phyloP scores from a whole-genome alignment of 2,888 invertebrate species.

The Conistra vaccinii region DNA sequence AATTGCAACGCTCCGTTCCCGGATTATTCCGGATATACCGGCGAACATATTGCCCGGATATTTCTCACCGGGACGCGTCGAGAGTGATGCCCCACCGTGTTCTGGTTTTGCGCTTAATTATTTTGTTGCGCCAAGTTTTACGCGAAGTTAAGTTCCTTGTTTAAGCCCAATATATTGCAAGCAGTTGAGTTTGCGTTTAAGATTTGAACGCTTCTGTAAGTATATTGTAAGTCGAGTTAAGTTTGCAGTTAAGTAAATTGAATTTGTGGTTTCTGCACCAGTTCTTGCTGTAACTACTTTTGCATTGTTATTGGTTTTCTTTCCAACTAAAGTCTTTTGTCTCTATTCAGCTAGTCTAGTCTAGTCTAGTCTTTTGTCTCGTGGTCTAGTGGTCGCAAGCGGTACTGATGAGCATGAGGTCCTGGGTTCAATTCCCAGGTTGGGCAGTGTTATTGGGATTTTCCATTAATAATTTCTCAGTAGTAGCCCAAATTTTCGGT shows the following conservation, averaged over 20 bases:
- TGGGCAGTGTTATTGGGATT: too few species aligned
- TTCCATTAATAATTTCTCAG: too few species aligned
- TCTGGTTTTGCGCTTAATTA: slow-evolving; percentile 66
- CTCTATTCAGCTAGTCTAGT: not conserved
- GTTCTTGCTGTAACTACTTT: slow-evolving; percentile 12
- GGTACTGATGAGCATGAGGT: too few species aligned
- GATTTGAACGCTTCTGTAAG: slow-evolving; percentile 42
- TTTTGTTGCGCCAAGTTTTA: slow-evolving; percentile 50
- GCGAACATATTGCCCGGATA: slow-evolving; percentile 75
- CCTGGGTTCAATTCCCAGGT: too few species aligned
- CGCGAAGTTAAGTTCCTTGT: slow-evolving; percentile 39
- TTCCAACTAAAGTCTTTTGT: not conserved
- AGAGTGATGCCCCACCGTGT: slow-evolving; percentile 66
- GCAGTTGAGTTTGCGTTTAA: slow-evolving; percentile 46
- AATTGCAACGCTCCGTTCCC: slow-evolving; percentile 71
- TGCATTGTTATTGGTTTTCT: slow-evolving; percentile 4
- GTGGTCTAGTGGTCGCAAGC: too few species aligned
- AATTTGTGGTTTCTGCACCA: slow-evolving; percentile 33
- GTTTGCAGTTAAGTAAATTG: slow-evolving; percentile 44
- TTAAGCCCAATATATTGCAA: slow-evolving; percentile 48
- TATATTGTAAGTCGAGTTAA: slow-evolving; percentile 35
- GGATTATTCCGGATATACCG: slow-evolving; percentile 76
- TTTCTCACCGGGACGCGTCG: slow-evolving; percentile 69
- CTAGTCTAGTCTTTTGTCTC: too few species aligned
- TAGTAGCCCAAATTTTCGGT: too few species aligned